Evolutionary conservation across 1,140 invertebrate genomes (phyloP), one percentile per base, ranked within the genome.

Genomic region (Diabrotica undecimpunctata): DNA sequence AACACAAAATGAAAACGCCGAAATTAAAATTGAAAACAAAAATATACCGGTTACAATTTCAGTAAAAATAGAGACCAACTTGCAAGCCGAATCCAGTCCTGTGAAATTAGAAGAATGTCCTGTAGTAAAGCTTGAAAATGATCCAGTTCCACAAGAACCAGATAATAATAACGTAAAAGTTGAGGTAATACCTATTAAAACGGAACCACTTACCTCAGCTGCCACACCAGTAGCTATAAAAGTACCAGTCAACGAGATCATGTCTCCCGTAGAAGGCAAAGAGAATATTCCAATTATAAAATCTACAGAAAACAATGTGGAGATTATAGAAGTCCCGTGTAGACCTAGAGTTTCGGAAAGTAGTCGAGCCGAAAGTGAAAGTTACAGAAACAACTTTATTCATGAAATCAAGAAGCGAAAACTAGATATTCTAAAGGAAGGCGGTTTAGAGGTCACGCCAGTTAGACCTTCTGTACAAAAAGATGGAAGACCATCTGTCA

Each of bases 401-500:
- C 68, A 70, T 8, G 72, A 74, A 54, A 81, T 87, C 7, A 90
- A 89, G 71, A 88, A 87, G 71, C 83, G 87, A 57, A 90, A 90
- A 71, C 77, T 90, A 7, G 89, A 91, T 60, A 89, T 90, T 35
- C 79, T 91, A 14, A 86, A 88, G 58, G 86, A 90, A 62, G 84
- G 88, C 5, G 89, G 89, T 0, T 79, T 90, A 6, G 88, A 91
- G 72, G 88, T 90, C 0, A 90, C 88, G 0, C 83, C 88, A 0
- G 82, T 90, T 0, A 65, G 78, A 79, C 57, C 63, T 70, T 5
- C 78, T 78, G 6, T 79, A 77, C 54, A 78, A 54, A 73, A 76
- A 70, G 74, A 77, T 64, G 64, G 50, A 54, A 67, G 75, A 69
- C 71, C 76, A 6, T 76, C 75, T 4, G 74, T 80, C 7, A 80